phyloP scores from a whole-genome alignment of 2,113 vertebrate genomes.

The Scomber japonicus region DNA sequence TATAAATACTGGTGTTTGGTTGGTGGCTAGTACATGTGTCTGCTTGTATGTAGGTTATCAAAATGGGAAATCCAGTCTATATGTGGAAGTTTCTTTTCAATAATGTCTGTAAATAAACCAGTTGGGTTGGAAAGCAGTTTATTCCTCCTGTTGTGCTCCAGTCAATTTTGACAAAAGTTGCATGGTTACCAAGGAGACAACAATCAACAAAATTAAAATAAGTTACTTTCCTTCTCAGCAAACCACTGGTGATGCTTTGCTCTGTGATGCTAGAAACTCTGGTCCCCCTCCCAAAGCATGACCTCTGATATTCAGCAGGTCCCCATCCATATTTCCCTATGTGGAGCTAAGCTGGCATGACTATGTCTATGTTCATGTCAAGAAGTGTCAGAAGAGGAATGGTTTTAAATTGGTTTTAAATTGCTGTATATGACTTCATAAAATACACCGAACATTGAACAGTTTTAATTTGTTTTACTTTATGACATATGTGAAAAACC shows the following conservation, averaged over 20 bases:
- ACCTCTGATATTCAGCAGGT: neutral
- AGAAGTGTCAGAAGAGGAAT: too few relatives aligned
- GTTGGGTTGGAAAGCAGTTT: too few relatives aligned
- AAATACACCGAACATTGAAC: too few relatives aligned
- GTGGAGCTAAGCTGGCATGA: neutral
- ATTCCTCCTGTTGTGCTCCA: too few relatives aligned
- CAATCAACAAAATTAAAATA: too few relatives aligned
- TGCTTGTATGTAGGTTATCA: neutral
- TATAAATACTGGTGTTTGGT: neutral
- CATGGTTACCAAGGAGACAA: too few relatives aligned
- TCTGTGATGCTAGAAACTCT: too few relatives aligned
- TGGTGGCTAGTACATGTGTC: neutral
- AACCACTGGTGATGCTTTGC: too few relatives aligned
- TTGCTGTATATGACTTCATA: neutral
- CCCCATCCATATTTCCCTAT: neutral
- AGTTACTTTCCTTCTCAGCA: too few relatives aligned
- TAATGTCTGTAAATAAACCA: neutral
- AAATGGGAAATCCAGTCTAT: neutral
- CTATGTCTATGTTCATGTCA: too few relatives aligned
- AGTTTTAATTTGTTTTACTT: neutral
- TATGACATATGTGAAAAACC: neutral
- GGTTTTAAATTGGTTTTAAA: neutral
- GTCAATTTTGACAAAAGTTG: too few relatives aligned
- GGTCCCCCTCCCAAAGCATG: too few relatives aligned
- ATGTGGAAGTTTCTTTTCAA: neutral